Evolutionary conservation across 1,140 invertebrate genomes (phyloP).

Genomic region (Streblospio benedicti): DNA sequence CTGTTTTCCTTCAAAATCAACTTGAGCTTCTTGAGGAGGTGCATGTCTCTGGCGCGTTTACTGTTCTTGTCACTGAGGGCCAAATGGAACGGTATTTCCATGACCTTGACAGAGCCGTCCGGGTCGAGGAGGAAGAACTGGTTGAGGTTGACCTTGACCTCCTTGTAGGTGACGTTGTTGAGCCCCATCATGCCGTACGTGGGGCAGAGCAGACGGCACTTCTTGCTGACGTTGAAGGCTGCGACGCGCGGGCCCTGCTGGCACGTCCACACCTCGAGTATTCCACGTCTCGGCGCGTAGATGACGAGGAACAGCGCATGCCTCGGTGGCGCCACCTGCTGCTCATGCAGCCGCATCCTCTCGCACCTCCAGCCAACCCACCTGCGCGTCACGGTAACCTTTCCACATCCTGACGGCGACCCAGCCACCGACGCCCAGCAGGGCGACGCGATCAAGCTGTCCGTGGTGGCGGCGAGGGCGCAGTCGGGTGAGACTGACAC

Average conservation of each 20-base stretch:
- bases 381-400: constrained; percentile 85
- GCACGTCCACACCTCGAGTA: constrained; percentile 77
- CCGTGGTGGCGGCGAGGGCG: constrained; percentile 68
- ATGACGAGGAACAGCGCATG: constrained; percentile 70
- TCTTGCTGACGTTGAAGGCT: constrained; percentile 78
- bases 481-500: constrained; percentile 71
- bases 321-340: no score
- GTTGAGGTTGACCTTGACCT: constrained; percentile 53
- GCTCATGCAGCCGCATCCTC: constrained; percentile 50
- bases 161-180: constrained; percentile 48
- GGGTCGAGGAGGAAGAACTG: constrained; percentile 74
- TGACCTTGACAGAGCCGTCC: constrained; percentile 67
- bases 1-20: constrained; percentile 41
- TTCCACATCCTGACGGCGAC: constrained; percentile 80
- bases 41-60: constrained; percentile 73
- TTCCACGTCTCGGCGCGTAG: constrained; percentile 72
- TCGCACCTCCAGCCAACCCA: constrained; percentile 67
- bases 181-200: constrained; percentile 69
- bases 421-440: constrained; percentile 72
- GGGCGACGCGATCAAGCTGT: constrained; percentile 72
- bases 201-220: constrained; percentile 53
- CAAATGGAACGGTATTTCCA: constrained; percentile 81
- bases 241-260: constrained; percentile 79
- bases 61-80: constrained; percentile 69
- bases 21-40: constrained; percentile 64